Evolutionary conservation across 2,888 invertebrate species (phyloP), one percentile per base, ranked within the genome.

Genomic region (Calameuta idolon): DNA sequence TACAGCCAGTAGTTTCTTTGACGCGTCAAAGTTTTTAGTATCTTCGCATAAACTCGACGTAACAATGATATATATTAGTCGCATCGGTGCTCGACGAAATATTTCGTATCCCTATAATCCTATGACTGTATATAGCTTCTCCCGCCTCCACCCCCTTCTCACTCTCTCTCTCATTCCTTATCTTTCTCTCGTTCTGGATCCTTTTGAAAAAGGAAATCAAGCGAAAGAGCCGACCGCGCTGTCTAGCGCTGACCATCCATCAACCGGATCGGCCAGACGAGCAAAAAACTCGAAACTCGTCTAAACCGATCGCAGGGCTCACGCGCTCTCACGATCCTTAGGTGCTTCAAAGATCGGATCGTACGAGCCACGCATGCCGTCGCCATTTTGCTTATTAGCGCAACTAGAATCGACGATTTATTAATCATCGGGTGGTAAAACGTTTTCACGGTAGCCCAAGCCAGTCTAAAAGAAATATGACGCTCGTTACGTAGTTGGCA

Each of bases 221-320:
- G 31, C 37, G 23, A 74, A 74, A 74, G 74, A 34, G 34, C 35
- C 37, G 37, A 34, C 37, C 74, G 74, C 74, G 74, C 74, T 74
- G 74, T 74, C 74, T 74, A 69, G 69, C 34, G 75, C n/a, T 78
- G 75, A 82, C 73, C 82, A 85, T 85, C 82, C 85, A 85, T 85
- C 85, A 85, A 83, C 82, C 76, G 79, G 84, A 81, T 84, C 84
- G 75, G 55, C 73, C 80, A 78, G 82, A 82, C 82, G 83, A 82
- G 81, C 81, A 85, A 85, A 85, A 86, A 83, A 81, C 83, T 81
- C 77, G 40, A 73, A 79, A 80, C 84, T 82, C 81, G 83, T 86
- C 85, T 83, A 82, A 83, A 80, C 80, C 81, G 83, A 86, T 86
- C 81, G 82, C 85, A 73, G 79, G 23, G 75, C 74, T 76, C 76